Conservation (phyloP, 2,113 vertebrate species). For the Grantiella picta region DNA sequence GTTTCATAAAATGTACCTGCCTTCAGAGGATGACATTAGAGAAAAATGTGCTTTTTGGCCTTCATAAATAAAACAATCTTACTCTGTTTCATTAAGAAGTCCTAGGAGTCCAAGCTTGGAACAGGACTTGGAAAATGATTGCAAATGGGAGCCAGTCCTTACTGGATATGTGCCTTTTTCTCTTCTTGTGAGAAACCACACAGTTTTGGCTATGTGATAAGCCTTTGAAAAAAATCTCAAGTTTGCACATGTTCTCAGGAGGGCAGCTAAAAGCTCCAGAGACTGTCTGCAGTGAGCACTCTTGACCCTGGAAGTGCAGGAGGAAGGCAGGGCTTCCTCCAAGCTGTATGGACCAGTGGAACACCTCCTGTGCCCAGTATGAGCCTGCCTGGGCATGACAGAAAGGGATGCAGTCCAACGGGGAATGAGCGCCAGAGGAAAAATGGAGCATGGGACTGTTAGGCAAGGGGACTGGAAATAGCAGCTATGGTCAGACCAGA, state of each 20-base stretch:
- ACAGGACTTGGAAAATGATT: conserved; percentile 37
- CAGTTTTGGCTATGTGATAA: conserved; percentile 35
- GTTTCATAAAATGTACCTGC: conserved; percentile 4
- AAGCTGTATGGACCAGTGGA: background rate
- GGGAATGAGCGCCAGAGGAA: background rate
- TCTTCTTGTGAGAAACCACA: conserved; percentile 49
- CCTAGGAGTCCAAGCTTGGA: conserved; percentile 27
- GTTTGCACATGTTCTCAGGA: conserved; percentile 34
- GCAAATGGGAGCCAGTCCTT: conserved; percentile 24
- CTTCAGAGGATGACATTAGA: conserved; percentile 3
- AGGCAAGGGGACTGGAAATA: background rate
- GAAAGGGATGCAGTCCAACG: background rate
- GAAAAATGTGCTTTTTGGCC: conserved; percentile 31
- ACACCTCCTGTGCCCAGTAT: background rate
- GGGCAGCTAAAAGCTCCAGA: conserved; percentile 4
- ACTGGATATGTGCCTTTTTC: conserved; percentile 38
- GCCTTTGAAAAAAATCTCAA: background rate
- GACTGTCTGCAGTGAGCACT: background rate
- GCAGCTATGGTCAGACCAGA: background rate
- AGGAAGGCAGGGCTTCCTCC: background rate
- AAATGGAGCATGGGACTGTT: background rate
- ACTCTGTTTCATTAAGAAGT: conserved; percentile 48
- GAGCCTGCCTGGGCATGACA: accelerated
- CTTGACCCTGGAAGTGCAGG: background rate
- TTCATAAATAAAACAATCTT: conserved; percentile 31